Percentiles rank a stretch among this genome's conserved stretches.
Evolutionary conservation across 1,140 invertebrate species (phyloP).

Genomic region (Popillia japonica): DNA sequence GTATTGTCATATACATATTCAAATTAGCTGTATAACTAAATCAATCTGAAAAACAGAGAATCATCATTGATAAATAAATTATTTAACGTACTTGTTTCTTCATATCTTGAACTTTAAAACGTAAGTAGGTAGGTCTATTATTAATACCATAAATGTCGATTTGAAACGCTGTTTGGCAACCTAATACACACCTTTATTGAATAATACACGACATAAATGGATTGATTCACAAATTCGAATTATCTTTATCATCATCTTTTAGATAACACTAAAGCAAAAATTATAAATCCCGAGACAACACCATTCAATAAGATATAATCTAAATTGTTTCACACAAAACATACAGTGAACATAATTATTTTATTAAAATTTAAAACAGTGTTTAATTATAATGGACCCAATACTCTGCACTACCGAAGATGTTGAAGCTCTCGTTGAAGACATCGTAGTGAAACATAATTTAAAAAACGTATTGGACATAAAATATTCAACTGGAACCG

Average conservation of each 20-base stretch:
- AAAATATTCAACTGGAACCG: not conserved
- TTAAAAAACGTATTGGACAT: not conserved
- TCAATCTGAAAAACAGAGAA: too few species aligned
- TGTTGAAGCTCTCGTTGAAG: not conserved
- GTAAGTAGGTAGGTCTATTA: too few species aligned
- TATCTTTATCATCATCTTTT: not conserved
- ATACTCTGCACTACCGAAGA: not conserved
- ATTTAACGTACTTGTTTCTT: too few species aligned
- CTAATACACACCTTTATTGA: too few species aligned
- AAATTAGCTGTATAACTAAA: too few species aligned
- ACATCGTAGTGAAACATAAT: not conserved
- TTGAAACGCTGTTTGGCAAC: too few species aligned
- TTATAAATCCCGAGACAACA: not conserved
- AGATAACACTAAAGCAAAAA: not conserved
- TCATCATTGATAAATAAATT: too few species aligned
- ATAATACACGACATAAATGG: too few species aligned
- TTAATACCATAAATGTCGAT: too few species aligned
- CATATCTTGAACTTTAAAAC: too few species aligned
- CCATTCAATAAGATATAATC: not conserved
- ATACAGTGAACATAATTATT: not conserved
- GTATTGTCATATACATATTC: too few species aligned
- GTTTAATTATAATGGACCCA: not conserved
- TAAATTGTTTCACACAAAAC: not conserved
- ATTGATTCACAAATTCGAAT: not conserved
- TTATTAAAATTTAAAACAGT: not conserved